phyloP scores from a whole-genome alignment of 2,888 invertebrate species.

The Muschampia plurimacula region DNA sequence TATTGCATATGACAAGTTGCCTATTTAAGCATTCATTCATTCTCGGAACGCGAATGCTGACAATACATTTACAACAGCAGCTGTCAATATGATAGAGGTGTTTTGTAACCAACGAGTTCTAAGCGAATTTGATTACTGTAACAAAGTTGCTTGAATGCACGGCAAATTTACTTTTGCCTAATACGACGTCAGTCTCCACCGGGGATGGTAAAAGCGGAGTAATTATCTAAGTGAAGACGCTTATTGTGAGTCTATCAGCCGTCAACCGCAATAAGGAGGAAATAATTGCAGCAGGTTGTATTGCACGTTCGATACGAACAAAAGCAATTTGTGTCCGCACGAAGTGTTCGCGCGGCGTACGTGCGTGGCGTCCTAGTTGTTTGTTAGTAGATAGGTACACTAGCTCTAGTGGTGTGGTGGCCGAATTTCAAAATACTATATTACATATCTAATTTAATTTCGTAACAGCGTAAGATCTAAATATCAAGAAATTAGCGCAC shows the following conservation, averaged over 20 bases:
- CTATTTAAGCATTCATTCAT: conserved; percentile 14
- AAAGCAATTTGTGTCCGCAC: conserved; percentile 84
- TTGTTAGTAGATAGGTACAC: conserved; percentile 60
- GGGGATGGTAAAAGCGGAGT: conserved; percentile 41
- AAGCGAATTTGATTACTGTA: conserved; percentile 35
- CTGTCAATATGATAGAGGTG: conserved; percentile 31
- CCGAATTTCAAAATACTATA: background rate
- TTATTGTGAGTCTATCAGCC: conserved; percentile 71
- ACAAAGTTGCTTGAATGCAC: conserved; percentile 31
- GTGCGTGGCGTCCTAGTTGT: conserved; percentile 78
- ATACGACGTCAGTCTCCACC: conserved; percentile 28
- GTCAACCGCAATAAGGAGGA: conserved; percentile 61
- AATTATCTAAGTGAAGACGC: conserved; percentile 50
- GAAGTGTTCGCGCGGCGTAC: conserved; percentile 70
- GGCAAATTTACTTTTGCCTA: conserved; percentile 31
- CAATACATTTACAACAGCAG: conserved; percentile 27
- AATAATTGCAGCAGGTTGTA: conserved; percentile 61
- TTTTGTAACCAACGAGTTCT: conserved; percentile 38
- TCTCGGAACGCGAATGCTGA: conserved; percentile 27
- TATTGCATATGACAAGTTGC: background rate
- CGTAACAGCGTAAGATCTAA: background rate
- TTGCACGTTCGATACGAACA: conserved; percentile 77
- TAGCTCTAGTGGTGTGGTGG: background rate
- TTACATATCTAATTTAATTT: background rate
- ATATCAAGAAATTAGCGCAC: background rate